Percentiles rank a stretch among this genome's conserved stretches.
phyloP scores from a whole-genome alignment of 2,113 vertebrate species.

The Calidris pugnax region DNA sequence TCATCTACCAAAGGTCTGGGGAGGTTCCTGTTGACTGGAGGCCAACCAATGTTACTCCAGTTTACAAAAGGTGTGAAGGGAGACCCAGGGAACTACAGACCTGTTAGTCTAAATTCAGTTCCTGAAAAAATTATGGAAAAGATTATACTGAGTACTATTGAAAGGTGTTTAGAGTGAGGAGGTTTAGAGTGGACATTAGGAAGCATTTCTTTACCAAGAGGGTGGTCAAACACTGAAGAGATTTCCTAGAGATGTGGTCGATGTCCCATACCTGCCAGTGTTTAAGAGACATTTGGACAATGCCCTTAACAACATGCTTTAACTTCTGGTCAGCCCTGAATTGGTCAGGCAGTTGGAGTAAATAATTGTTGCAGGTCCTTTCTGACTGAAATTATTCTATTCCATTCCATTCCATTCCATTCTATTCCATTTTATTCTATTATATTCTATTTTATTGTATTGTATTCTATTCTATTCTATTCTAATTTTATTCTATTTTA shows the following conservation, averaged over 20 bases:
- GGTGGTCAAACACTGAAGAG: background rate
- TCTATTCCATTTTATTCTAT: too few species aligned
- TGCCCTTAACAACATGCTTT: background rate
- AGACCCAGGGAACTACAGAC: background rate
- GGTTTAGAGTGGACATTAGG: background rate
- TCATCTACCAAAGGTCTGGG: background rate
- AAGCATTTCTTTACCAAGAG: background rate
- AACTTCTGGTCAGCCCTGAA: background rate
- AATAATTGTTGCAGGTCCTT: background rate
- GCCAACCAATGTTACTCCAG: background rate
- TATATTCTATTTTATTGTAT: too few species aligned
- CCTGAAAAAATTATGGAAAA: background rate
- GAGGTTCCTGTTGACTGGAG: background rate
- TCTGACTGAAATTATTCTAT: background rate
- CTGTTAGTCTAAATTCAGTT: background rate
- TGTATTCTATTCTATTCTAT: background rate
- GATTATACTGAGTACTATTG: background rate
- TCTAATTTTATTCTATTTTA: background rate
- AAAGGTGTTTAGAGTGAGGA: background rate
- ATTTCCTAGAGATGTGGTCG: background rate
- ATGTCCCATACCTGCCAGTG: background rate
- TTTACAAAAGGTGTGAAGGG: background rate
- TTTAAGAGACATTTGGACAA: background rate
- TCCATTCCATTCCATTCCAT: too few species aligned
- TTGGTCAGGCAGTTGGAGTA: background rate